Percentiles rank a stretch among this genome's conserved stretches.
Evolutionary conservation across 2,113 vertebrate genomes (phyloP).

Genomic region (Peromyscus maniculatus): DNA sequence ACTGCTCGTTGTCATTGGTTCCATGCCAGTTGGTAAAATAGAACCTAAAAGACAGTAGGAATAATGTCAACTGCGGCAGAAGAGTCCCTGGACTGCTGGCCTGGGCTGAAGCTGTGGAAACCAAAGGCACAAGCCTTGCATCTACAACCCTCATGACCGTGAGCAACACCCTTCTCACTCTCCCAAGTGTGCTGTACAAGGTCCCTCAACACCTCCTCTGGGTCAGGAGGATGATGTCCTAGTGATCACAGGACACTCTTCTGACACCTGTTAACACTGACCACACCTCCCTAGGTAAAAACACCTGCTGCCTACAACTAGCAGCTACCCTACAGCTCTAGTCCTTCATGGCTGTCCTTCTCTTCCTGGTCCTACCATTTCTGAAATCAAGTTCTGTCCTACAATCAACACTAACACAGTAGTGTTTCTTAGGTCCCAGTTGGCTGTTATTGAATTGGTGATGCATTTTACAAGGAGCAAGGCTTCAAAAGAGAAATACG

Average conservation of each 20-base stretch:
- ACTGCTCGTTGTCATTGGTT: conserved; percentile 93
- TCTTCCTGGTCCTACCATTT: neutral
- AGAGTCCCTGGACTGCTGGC: neutral
- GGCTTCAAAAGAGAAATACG: conserved; percentile 7
- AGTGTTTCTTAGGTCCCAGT: neutral
- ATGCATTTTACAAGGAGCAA: neutral
- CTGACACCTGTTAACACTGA: neutral
- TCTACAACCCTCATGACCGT: neutral
- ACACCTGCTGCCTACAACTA: neutral
- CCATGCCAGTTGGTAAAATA: conserved; percentile 99
- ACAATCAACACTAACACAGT: neutral
- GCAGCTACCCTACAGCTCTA: neutral
- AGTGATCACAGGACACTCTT: neutral
- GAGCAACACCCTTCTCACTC: neutral
- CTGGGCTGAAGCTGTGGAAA: neutral
- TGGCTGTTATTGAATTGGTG: conserved; percentile 14
- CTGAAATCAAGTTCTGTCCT: neutral
- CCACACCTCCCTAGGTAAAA: neutral
- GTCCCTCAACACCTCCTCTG: neutral
- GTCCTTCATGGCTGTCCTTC: neutral
- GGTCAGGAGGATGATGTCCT: neutral
- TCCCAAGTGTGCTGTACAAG: neutral
- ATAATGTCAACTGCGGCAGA: neutral
- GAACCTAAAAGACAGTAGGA: conserved; percentile 88
- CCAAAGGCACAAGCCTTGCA: neutral